These are phyloP conservation scores for Atractosteus spatula DNA, from an alignment of 2,113 vertebrate genomes.

Conservation along the genomic window DNA sequence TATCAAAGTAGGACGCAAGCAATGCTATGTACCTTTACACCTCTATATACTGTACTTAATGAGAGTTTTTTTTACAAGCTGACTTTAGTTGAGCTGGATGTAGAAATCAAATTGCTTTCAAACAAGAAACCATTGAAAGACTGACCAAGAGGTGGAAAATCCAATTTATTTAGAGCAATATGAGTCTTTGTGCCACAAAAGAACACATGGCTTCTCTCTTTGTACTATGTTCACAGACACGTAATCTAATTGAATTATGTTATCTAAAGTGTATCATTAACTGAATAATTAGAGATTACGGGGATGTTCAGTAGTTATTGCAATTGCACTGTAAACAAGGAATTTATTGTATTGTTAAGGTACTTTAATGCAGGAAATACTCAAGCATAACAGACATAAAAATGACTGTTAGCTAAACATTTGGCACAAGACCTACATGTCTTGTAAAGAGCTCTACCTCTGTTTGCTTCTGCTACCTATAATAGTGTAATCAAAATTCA, in stretches of 20 bases:
- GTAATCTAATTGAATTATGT: constrained; percentile 54
- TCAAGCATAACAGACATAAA: too few relatives aligned
- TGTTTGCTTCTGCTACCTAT: too few relatives aligned
- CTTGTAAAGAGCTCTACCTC: too few relatives aligned
- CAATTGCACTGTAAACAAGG: too few relatives aligned
- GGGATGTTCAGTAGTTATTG: not conserved
- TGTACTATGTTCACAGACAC: constrained; percentile 55
- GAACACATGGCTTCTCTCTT: constrained; percentile 41
- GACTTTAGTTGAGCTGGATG: constrained; percentile 39
- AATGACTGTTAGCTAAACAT: too few relatives aligned
- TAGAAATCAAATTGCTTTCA: constrained; percentile 59
- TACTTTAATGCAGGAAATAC: too few relatives aligned
- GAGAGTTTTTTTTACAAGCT: constrained; percentile 30
- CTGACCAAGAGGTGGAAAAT: constrained; percentile 57
- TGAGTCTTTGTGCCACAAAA: constrained; percentile 42
- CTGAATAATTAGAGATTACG: constrained; percentile 49
- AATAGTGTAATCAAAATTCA: too few relatives aligned
- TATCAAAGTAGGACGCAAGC: too few relatives aligned
- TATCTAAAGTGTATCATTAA: constrained; percentile 57
- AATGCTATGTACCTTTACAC: too few relatives aligned
- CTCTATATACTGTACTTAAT: constrained; percentile 32
- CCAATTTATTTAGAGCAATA: constrained; percentile 61
- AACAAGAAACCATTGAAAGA: constrained; percentile 47
- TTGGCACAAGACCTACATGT: too few relatives aligned
- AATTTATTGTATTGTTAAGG: too few relatives aligned